Conservation (phyloP, 2,797 vertebrate genomes). For the Podargus strigoides region DNA sequence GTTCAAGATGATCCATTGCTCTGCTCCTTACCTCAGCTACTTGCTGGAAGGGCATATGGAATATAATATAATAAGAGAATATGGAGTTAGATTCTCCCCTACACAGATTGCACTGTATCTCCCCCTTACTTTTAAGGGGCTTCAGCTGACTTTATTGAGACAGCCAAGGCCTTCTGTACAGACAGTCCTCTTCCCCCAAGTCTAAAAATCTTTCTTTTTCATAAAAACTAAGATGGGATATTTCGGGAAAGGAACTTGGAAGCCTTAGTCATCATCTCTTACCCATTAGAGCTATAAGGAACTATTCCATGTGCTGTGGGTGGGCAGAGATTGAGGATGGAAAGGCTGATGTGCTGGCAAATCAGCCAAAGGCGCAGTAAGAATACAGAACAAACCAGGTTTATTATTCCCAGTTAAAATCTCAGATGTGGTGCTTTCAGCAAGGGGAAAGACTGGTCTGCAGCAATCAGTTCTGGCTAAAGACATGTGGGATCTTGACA, state of each 20-base stretch:
- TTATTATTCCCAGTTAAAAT: background rate
- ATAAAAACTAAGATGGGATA: background rate
- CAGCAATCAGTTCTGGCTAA: background rate
- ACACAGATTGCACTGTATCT: background rate
- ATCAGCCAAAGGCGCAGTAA: background rate
- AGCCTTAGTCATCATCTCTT: background rate
- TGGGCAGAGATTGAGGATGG: background rate
- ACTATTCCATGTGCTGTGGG: background rate
- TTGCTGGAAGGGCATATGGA: background rate
- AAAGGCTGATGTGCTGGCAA: background rate
- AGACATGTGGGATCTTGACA: background rate
- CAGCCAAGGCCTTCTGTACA: background rate
- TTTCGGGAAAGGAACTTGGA: background rate
- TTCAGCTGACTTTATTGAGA: background rate
- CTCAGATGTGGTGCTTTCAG: background rate
- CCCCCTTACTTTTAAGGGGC: background rate
- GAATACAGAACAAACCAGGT: background rate
- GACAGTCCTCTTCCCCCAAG: too few relatives aligned
- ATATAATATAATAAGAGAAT: too few relatives aligned
- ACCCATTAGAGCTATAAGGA: background rate
- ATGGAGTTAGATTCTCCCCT: background rate
- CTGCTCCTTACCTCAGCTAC: background rate
- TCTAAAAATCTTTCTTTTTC: background rate
- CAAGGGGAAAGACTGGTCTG: background rate
- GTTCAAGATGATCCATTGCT: background rate